phyloP scores from a whole-genome alignment of 2,113 vertebrate genomes.

The Tapirus terrestris region DNA sequence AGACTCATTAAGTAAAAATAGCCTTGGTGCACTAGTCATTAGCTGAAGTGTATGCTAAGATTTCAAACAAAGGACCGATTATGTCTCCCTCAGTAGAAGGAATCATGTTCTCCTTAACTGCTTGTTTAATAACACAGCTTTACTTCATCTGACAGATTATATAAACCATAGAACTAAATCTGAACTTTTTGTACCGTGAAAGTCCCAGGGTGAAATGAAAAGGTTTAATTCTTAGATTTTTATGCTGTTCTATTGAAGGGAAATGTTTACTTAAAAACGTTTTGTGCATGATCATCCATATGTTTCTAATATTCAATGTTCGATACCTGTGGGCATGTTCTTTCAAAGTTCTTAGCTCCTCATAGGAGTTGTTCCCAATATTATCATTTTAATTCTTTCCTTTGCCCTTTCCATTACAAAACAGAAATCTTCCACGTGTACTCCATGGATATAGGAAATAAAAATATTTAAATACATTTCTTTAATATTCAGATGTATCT shows the following conservation, averaged over 20 bases:
- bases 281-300: neutral
- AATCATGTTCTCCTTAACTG: neutral
- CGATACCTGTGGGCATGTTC: neutral
- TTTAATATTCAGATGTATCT: slow-evolving; percentile 11
- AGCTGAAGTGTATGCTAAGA: neutral
- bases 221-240: neutral
- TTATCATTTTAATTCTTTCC: neutral
- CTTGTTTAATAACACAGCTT: slow-evolving; percentile 10
- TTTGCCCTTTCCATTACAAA: neutral
- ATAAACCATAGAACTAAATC: neutral
- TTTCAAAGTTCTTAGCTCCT: neutral
- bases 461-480: slow-evolving; percentile 1
- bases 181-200: neutral
- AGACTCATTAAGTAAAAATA: slow-evolving; percentile 23
- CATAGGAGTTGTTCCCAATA: neutral
- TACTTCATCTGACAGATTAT: neutral
- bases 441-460: neutral
- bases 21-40: neutral
- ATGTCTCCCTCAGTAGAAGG: slow-evolving; percentile 1
- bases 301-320: neutral
- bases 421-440: neutral
- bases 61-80: slow-evolving; percentile 51
- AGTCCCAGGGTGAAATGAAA: neutral
- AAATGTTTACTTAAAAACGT: neutral
- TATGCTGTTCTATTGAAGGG: neutral